These are phyloP conservation scores for Euphonia xanthogaster DNA, from an alignment of 2,797 vertebrate species.

Conservation along the genomic window DNA sequence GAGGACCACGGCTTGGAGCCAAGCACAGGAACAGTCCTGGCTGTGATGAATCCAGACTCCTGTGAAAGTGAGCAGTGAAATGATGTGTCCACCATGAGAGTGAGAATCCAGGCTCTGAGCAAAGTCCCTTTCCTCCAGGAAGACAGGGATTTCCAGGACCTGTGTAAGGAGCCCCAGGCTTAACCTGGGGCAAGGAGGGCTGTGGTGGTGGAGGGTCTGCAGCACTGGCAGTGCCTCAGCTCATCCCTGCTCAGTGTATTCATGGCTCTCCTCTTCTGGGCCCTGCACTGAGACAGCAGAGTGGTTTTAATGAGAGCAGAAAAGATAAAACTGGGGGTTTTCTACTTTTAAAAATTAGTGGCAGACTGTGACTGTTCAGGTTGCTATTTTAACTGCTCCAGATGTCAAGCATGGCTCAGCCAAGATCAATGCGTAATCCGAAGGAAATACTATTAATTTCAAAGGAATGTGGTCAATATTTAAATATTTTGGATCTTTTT, in stretches of 20 bases:
- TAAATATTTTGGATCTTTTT: slow-evolving; percentile 37
- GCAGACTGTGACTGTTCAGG: slow-evolving; percentile 29
- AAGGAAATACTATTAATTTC: slow-evolving; percentile 65
- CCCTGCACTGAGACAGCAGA: not conserved
- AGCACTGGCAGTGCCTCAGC: not conserved
- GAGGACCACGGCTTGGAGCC: not conserved
- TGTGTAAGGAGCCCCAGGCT: not conserved
- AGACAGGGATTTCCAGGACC: not conserved
- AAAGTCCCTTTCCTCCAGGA: not conserved
- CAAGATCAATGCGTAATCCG: slow-evolving; percentile 42
- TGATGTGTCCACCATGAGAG: not conserved
- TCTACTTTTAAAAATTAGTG: not conserved
- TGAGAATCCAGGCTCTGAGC: not conserved
- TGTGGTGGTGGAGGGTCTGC: not conserved
- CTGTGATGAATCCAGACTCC: not conserved
- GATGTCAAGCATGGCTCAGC: slow-evolving; percentile 26
- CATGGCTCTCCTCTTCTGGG: not conserved
- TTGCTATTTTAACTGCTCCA: slow-evolving; percentile 60
- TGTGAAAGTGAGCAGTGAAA: not conserved
- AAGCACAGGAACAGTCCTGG: not conserved
- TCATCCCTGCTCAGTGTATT: not conserved
- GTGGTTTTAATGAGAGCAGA: not conserved
- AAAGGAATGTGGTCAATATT: slow-evolving; percentile 52
- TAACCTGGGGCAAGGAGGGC: fast-evolving
- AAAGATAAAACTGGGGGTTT: not conserved